Percentiles rank a stretch among this genome's conserved stretches.
Conservation (phyloP, 2,797 vertebrate species). For the Dicrostonyx torquatus region DNA sequence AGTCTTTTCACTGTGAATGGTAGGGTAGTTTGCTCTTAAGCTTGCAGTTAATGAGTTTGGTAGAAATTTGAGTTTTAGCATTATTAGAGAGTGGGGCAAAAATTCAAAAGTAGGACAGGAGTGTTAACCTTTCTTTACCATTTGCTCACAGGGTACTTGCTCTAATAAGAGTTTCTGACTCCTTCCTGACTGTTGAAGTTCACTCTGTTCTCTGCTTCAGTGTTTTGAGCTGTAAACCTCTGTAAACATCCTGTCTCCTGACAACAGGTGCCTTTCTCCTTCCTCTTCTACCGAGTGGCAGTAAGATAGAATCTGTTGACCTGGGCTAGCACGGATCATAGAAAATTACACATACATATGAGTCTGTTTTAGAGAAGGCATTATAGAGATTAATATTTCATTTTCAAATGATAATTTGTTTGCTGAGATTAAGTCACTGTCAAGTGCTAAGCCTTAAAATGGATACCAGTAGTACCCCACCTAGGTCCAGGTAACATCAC, state of each 20-base stretch:
- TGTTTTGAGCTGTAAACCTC: not conserved
- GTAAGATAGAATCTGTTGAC: not conserved
- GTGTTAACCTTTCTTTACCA: not conserved
- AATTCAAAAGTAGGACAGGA: conserved; percentile 25
- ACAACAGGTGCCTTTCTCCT: not conserved
- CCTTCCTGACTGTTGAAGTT: fast-evolving
- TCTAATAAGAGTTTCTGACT: not conserved
- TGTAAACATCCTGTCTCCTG: not conserved
- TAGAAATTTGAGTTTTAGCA: conserved; percentile 39
- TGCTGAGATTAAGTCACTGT: not conserved
- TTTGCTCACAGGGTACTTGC: not conserved
- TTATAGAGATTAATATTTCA: not conserved
- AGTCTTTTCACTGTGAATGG: conserved; percentile 20
- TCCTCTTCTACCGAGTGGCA: not conserved
- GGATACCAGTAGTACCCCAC: not conserved
- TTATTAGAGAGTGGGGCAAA: conserved; percentile 32
- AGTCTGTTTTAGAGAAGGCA: not conserved
- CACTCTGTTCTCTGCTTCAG: fast-evolving
- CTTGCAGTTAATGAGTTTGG: conserved; percentile 57
- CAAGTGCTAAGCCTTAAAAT: not conserved
- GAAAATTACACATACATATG: not conserved
- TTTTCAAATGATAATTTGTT: not conserved
- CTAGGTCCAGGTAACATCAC: not conserved
- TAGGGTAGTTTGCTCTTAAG: not conserved
- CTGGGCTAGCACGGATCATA: not conserved